Percentiles rank a stretch among this genome's conserved stretches.
phyloP scores from a whole-genome alignment of 30 jellyfish, hydroid and myxozoan genomes.

The Phacellophora camtschatica region DNA sequence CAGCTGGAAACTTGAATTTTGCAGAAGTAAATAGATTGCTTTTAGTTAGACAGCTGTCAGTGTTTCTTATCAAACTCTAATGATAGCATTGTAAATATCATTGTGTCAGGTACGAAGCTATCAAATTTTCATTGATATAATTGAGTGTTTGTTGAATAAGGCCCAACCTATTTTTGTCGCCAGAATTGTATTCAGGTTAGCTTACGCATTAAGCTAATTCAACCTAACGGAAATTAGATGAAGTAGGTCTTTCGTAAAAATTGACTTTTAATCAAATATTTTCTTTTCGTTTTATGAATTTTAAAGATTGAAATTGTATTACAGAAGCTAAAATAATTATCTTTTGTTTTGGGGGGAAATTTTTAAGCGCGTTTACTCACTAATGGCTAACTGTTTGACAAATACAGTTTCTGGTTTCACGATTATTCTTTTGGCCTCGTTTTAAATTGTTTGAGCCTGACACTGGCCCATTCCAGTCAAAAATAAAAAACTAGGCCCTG shows the following conservation, averaged over 20 bases:
- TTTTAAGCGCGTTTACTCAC: neutral
- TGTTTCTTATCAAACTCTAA: too few species aligned
- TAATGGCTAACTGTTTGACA: too few species aligned
- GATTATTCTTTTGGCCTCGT: too few species aligned
- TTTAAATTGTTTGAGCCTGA: too few species aligned
- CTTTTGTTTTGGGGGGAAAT: neutral
- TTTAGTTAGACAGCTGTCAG: too few species aligned
- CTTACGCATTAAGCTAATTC: neutral
- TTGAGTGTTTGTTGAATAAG: neutral
- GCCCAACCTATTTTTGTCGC: neutral
- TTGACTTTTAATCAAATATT: neutral
- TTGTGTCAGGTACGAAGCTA: neutral
- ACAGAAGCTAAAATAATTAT: neutral
- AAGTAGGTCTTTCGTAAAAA: slow-evolving; percentile 2
- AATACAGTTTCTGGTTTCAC: too few species aligned
- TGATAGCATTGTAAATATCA: too few species aligned
- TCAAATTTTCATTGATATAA: neutral
- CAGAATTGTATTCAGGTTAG: neutral
- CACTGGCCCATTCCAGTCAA: too few species aligned
- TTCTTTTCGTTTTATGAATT: neutral
- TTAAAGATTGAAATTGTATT: neutral
- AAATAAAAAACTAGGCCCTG: too few species aligned
- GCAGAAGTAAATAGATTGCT: too few species aligned
- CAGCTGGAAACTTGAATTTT: neutral
- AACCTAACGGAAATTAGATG: slow-evolving; percentile 29